A percentile compares a stretch with the other conserved stretches of the same genome.
Conservation (phyloP, 2,113 vertebrate species). For the Pimephales promelas region DNA sequence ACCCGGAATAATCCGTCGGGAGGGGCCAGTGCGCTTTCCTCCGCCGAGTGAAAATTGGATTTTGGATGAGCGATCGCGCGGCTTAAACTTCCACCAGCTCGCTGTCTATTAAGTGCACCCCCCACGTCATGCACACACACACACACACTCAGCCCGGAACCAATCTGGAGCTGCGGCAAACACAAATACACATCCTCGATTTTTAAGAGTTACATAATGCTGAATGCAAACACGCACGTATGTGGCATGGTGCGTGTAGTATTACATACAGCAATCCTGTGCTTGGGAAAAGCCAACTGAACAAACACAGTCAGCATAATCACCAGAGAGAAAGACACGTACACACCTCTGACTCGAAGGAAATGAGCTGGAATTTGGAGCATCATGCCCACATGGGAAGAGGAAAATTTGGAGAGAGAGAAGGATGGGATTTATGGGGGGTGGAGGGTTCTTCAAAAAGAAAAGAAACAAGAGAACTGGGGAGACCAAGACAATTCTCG, state of each 20-base stretch:
- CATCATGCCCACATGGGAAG: slow-evolving; percentile 42
- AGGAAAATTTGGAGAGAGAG: slow-evolving; percentile 35
- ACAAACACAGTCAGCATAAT: slow-evolving; percentile 43
- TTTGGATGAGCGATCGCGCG: slow-evolving; percentile 56
- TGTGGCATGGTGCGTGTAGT: not conserved
- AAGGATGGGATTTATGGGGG: slow-evolving; percentile 8
- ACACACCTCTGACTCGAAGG: slow-evolving; percentile 38
- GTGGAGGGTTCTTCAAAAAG: not conserved
- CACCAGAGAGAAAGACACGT: slow-evolving; percentile 23
- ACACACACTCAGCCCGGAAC: not conserved
- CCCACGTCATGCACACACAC: slow-evolving; percentile 37
- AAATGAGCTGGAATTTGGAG: slow-evolving; percentile 56
- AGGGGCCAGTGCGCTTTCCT: slow-evolving; percentile 51
- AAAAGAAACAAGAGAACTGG: slow-evolving; percentile 22
- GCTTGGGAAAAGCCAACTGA: slow-evolving; percentile 34
- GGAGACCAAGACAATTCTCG: slow-evolving; percentile 36
- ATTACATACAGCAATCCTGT: slow-evolving; percentile 31
- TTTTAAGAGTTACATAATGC: slow-evolving; percentile 23
- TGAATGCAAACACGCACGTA: slow-evolving; percentile 52
- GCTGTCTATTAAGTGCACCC: slow-evolving; percentile 53
- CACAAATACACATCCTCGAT: slow-evolving; percentile 36
- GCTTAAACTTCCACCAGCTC: slow-evolving; percentile 55
- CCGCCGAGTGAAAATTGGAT: slow-evolving; percentile 57
- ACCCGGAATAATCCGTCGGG: slow-evolving; percentile 54
- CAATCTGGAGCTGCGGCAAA: slow-evolving; percentile 7